These are phyloP conservation scores for Microcebus griseorufus DNA, from an alignment of 2,113 vertebrate genomes.

Conservation along the genomic window DNA sequence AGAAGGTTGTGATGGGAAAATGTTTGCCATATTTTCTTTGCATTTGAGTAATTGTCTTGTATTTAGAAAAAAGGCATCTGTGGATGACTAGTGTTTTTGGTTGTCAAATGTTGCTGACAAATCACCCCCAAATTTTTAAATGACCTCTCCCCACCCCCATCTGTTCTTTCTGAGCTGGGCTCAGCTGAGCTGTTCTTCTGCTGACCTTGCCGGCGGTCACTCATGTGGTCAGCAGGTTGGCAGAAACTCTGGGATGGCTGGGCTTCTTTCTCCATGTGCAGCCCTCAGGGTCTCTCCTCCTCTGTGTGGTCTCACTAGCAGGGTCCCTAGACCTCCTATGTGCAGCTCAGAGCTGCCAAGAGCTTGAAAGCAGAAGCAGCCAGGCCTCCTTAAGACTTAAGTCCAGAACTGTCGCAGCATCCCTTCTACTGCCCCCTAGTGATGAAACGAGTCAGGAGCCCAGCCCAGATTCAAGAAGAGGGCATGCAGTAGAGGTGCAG, in stretches of 20 bases:
- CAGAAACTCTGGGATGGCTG: neutral
- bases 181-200: neutral
- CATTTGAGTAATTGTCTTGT: slow-evolving; percentile 28
- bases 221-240: neutral
- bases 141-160: neutral
- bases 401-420: neutral
- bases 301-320: neutral
- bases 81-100: neutral
- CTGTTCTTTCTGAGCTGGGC: neutral
- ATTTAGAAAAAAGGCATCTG: slow-evolving; percentile 4
- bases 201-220: neutral
- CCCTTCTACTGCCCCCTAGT: neutral
- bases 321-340: neutral
- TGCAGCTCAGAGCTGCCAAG: neutral
- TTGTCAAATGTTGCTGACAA: neutral
- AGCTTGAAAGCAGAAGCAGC: neutral
- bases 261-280: neutral
- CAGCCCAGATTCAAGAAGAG: neutral
- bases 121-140: neutral
- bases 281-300: neutral
- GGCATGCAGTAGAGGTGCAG: neutral
- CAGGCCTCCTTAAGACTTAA: neutral
- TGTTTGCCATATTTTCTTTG: slow-evolving; percentile 38
- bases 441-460: neutral
- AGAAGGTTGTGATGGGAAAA: neutral